A percentile compares a stretch with the other conserved stretches of the same genome.
phyloP scores from a whole-genome alignment of 2,797 vertebrate species.

The Tokudaia tokunoshimensis region DNA sequence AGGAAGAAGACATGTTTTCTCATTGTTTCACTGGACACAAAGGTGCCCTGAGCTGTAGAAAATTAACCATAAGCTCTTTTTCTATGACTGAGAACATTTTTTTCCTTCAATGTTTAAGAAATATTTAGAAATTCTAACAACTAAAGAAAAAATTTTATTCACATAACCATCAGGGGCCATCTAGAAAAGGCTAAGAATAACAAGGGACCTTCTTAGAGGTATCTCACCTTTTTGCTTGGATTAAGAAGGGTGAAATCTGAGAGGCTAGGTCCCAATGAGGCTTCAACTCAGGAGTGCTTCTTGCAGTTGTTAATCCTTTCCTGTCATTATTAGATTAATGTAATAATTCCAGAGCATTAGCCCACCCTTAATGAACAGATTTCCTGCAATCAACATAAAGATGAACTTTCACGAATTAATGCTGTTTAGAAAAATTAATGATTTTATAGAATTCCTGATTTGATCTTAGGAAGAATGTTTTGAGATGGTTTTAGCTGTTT shows the following conservation, averaged over 20 bases:
- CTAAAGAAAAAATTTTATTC: neutral
- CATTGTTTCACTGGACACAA: neutral
- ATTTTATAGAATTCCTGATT: neutral
- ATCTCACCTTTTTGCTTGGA: neutral
- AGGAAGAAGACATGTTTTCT: neutral
- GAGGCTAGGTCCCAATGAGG: neutral
- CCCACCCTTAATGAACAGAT: neutral
- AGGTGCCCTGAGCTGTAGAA: neutral
- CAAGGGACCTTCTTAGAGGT: neutral
- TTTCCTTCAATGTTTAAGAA: slow-evolving; percentile 24
- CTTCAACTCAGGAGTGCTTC: neutral
- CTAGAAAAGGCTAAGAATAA: neutral
- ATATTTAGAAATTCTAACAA: neutral
- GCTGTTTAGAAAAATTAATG: neutral
- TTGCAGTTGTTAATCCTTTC: neutral
- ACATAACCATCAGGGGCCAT: neutral
- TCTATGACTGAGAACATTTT: neutral
- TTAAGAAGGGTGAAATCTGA: neutral
- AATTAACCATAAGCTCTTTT: neutral
- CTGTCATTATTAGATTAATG: neutral
- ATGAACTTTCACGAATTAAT: neutral
- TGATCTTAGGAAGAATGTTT: neutral
- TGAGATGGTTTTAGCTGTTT: neutral
- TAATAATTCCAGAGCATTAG: neutral
- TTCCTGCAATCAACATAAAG: neutral